phyloP scores from a whole-genome alignment of 1,140 invertebrate species.

The Pseudomyrmex flavicornis region DNA sequence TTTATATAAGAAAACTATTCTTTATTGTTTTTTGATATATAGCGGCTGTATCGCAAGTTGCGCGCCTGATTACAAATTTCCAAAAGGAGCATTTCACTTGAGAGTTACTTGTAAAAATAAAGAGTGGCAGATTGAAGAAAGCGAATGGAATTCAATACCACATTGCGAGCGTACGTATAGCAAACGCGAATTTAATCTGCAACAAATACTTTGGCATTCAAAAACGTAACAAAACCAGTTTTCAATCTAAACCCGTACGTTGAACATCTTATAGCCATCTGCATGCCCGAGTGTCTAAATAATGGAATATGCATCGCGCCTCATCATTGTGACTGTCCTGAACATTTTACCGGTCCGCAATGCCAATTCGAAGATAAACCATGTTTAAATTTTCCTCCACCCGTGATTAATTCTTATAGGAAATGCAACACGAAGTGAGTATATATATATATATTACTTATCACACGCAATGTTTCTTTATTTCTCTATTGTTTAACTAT shows the following conservation, averaged over 20 bases:
- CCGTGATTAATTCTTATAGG: conserved; percentile 88
- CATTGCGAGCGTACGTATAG: conserved; percentile 86
- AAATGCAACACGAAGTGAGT: conserved; percentile 89
- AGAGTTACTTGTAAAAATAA: conserved; percentile 86
- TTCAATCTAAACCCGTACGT: conserved; percentile 12
- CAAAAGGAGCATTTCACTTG: conserved; percentile 85
- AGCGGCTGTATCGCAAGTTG: conserved; percentile 87
- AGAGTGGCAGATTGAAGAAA: conserved; percentile 86
- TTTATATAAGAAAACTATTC: no score
- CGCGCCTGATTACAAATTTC: conserved; percentile 86
- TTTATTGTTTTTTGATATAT: conserved; percentile 16
- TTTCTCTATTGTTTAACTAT: neutral
- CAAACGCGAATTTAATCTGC: conserved; percentile 12
- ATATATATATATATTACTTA: neutral
- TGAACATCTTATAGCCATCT: conserved; percentile 87
- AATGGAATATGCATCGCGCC: conserved; percentile 91
- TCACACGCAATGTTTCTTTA: neutral
- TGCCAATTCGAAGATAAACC: conserved; percentile 91
- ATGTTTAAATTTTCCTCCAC: conserved; percentile 88
- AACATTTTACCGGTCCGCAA: conserved; percentile 89
- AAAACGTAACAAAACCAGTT: neutral
- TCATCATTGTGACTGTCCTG: conserved; percentile 90
- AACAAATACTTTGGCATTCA: neutral
- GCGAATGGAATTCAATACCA: conserved; percentile 85
- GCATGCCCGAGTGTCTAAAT: conserved; percentile 91